A percentile compares a stretch with the other conserved stretches of the same genome.
phyloP scores from a whole-genome alignment of 2,888 invertebrate species.

The Scaeva pyrastri region DNA sequence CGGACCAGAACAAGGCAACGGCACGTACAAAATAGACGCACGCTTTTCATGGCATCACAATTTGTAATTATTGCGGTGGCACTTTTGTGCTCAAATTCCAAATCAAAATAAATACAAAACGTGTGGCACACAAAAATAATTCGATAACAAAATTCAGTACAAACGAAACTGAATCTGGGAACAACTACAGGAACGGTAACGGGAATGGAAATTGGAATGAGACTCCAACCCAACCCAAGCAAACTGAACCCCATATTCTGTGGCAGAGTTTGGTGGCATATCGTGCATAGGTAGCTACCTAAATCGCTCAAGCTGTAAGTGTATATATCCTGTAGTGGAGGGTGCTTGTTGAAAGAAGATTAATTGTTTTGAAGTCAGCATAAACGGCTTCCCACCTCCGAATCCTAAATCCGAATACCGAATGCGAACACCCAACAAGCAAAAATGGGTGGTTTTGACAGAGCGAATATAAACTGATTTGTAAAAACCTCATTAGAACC shows the following conservation, averaged over 20 bases:
- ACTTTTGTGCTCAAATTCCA: slow-evolving; percentile 34
- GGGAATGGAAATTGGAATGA: too few relatives aligned
- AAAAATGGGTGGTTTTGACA: slow-evolving; percentile 34
- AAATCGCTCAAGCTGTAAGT: slow-evolving; percentile 2
- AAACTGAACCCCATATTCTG: not conserved
- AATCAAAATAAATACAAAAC: slow-evolving; percentile 13
- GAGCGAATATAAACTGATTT: slow-evolving; percentile 63
- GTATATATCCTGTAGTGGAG: slow-evolving; percentile 15
- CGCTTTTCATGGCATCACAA: slow-evolving; percentile 10
- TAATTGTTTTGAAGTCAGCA: slow-evolving; percentile 73
- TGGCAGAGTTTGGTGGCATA: not conserved
- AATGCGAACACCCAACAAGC: not conserved
- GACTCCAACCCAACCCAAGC: too few relatives aligned
- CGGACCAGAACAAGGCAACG: too few relatives aligned
- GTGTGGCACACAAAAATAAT: slow-evolving; percentile 39
- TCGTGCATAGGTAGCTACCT: not conserved
- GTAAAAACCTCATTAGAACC: slow-evolving; percentile 71
- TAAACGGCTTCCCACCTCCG: slow-evolving; percentile 57
- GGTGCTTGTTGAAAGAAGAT: slow-evolving; percentile 63
- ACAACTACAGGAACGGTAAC: too few relatives aligned
- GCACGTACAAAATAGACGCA: not conserved
- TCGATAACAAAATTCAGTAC: slow-evolving; percentile 10
- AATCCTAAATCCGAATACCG: too few relatives aligned
- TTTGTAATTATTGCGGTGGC: slow-evolving; percentile 48
- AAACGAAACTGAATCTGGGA: not conserved